Evolutionary conservation across 2,797 vertebrate genomes (phyloP), one percentile per base, ranked within the genome.

Genomic region (Syngnathus acus): DNA sequence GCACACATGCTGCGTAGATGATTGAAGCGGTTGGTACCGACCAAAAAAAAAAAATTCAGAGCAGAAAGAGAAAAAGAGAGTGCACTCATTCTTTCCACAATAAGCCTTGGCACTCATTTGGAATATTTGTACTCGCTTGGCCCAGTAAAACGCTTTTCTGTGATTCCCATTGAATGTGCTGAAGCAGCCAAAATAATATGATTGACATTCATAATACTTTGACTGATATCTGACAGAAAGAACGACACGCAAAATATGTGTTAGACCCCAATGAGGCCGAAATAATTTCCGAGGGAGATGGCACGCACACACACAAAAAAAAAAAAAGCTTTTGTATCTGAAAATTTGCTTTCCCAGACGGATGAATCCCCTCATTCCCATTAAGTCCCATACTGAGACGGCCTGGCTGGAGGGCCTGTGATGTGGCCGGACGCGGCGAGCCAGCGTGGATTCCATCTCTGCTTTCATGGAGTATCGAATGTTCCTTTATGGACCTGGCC

Each of bases 321-420:
- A 17, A n/a, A 66, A 62, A 72, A 66, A 62, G 68, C 51, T 64
- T 83, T 81, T 71, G 67, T 71, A 40, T 75, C 69, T 60, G 21
- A 71, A 54, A 70, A 66, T 50, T 78, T 72, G 65, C 69, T 87
- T 86, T 82, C 62, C 74, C 83, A 87, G 79, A 81, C 78, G 80
- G 74, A 78, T n/a, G n/a, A 5, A 45, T 14, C 65, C 69, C 68
- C 62, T 62, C 65, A 68, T 51, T 61, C 62, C 63, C 68, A 60
- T 32, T 60, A 38, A 74, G 70, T 64, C 58, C 62, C 45, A 58
- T 38, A 54, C 3, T 38, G 61, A 76, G 60, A 58, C 60, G 23
- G 66, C 23, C 59, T 26, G 63, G 68, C 68, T 62, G 60, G 61
- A 78, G 65, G 62, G 62, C 51, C 70, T 79, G 66, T 74, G 72